Evolutionary conservation across 2,797 vertebrate species (phyloP), one percentile per base, ranked within the genome.

Genomic region (Muraenolepis orangiensis): DNA sequence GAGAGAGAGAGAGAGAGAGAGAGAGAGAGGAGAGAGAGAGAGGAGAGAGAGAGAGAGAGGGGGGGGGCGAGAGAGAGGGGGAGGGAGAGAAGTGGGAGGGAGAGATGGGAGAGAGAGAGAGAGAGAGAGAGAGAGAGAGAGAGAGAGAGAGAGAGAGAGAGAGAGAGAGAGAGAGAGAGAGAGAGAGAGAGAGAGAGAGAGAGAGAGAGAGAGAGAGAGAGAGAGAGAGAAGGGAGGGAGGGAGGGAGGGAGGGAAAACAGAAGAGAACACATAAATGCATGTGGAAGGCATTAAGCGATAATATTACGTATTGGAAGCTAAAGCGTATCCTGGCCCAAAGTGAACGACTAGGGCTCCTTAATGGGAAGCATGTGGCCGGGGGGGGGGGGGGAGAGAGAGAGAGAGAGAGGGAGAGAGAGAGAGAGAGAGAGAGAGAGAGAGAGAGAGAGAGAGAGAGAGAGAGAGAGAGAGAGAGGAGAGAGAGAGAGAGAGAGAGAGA

Each of bases 211-310:
- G 67, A 83, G 70, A 77, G 10, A 75, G 14, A 28, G 57, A 31
- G 14, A 64, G 36, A 72, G 67, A 84, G 82, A 40, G 38, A 40
- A 3, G 32, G 32, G 38, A 40, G 14, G 38, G 14, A 13, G 14
- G 38, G 38, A 40, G 12, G 38, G 38, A n/a, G n/a, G n/a, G n/a
- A n/a, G n/a, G n/a, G n/a, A n/a, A 40, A 40, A 40, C 38, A 40
- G 38, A 13, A 40, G 12, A 40, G 14, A 88, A 88, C 74, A 84
- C 86, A 89, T 91, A 83, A 91, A 80, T 87, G 80, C 92, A 93
- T 91, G 86, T 94, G 93, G 92, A 93, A 94, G 76, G 84, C 83
- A 93, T 93, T 93, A 94, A 77, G 87, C 76, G 86, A 91, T 90
- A 90, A 91, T 92, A 92, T 92, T 90, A 89, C 88, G 91, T 92